These are phyloP conservation scores for Heteropelma amictum DNA, from an alignment of 2,888 invertebrate genomes.

Conservation along the genomic window DNA sequence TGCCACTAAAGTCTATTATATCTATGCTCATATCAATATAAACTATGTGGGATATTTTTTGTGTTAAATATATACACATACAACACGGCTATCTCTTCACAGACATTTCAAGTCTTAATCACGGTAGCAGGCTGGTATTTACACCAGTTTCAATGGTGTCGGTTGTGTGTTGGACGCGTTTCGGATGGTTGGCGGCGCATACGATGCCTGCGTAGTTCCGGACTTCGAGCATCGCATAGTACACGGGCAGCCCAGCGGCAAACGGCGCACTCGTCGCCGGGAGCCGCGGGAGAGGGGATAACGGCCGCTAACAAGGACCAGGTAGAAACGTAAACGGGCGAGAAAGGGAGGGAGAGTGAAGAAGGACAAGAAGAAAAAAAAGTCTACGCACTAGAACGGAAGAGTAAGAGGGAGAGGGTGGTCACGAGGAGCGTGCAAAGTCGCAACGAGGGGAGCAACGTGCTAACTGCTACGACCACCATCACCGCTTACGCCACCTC, in stretches of 20 bases:
- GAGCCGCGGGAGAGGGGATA: slow-evolving; percentile 60
- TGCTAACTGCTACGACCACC: slow-evolving; percentile 56
- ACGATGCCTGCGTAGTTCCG: slow-evolving; percentile 39
- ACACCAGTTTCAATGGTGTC: slow-evolving; percentile 25
- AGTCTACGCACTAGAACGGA: slow-evolving; percentile 11
- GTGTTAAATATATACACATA: background rate
- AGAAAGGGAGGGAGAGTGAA: slow-evolving; percentile 18
- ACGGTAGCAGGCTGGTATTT: slow-evolving; percentile 30
- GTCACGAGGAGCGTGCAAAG: slow-evolving; percentile 37
- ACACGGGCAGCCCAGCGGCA: no score
- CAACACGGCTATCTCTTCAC: background rate
- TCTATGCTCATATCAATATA: background rate
- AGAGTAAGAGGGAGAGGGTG: slow-evolving; percentile 26
- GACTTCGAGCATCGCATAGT: slow-evolving; percentile 24
- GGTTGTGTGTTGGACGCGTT: slow-evolving; percentile 37
- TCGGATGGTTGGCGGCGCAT: slow-evolving; percentile 19
- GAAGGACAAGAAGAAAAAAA: slow-evolving; percentile 22
- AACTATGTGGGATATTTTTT: background rate
- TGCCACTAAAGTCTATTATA: background rate
- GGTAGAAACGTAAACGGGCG: slow-evolving; percentile 31
- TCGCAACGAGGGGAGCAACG: slow-evolving; percentile 44
- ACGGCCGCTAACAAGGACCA: slow-evolving; percentile 68
- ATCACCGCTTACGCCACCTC: slow-evolving; percentile 24
- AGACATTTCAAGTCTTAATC: slow-evolving; percentile 41
- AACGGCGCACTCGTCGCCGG: no score